Evolutionary conservation across 2,113 vertebrate species (phyloP).

Genomic region (Coptodon bakossiorum): DNA sequence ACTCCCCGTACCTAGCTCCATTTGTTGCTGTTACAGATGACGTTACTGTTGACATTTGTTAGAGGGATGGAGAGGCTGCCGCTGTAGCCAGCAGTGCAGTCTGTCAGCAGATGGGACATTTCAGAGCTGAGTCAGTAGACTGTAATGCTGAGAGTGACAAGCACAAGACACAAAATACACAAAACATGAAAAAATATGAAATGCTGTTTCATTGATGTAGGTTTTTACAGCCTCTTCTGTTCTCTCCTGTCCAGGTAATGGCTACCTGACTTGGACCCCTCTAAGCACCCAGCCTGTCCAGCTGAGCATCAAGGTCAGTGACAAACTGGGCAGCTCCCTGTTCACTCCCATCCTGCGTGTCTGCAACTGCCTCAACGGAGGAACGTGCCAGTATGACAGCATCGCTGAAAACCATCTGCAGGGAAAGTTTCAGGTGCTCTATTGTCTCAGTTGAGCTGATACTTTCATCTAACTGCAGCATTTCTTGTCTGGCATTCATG

Average conservation of each 20-base stretch:
- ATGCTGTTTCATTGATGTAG: background rate
- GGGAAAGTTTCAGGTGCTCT: constrained; percentile 74
- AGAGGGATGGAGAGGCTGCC: background rate
- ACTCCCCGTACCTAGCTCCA: background rate
- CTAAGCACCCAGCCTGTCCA: constrained; percentile 51
- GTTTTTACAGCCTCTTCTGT: background rate
- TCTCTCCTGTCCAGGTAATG: constrained; percentile 41
- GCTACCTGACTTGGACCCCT: constrained; percentile 69
- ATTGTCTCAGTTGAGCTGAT: background rate
- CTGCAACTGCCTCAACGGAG: constrained; percentile 77
- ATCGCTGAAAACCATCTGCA: constrained; percentile 60
- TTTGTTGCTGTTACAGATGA: background rate
- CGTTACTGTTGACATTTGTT: background rate
- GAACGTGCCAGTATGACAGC: constrained; percentile 71
- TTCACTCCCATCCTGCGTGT: constrained; percentile 69
- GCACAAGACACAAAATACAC: background rate
- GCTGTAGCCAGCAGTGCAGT: background rate
- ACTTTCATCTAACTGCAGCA: background rate
- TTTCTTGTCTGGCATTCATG: background rate
- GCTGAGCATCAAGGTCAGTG: constrained; percentile 69
- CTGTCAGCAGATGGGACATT: constrained; percentile 5
- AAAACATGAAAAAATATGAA: background rate
- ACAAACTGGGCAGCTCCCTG: constrained; percentile 63
- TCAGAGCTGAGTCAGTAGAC: constrained; percentile 17
- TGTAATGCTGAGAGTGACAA: background rate